Base-by-base conservation (phyloP, 2,888 invertebrate genomes). In the Dexiosoma caninum region DNA sequence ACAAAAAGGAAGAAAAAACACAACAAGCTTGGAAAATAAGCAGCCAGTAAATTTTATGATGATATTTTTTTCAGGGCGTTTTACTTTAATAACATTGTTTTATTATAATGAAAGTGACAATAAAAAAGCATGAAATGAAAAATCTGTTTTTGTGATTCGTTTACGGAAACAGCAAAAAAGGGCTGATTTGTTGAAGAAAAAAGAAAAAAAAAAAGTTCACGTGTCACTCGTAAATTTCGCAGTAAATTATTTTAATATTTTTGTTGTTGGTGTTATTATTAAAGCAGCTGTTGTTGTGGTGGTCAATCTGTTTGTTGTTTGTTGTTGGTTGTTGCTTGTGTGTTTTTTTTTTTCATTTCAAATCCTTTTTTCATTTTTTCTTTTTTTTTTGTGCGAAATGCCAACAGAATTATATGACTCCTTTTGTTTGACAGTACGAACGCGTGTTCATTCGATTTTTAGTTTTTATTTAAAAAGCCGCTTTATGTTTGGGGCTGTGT, bases 181-280 rank as follows among this genome's bases (percentile, higher is more conserved):
- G 23, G 0, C 5, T 27, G 27, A 60, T 40, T 71, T 35, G 8
- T 30, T 21, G 21, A 32, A 37, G 51, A 72, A 60, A 67, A 64
- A 30, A n/a, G 7, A 37, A 51, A 75, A 59, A 70, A 75, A 75
- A 59, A 70, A 75, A 75, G 60, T 69, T 66, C 27, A 66, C 75
- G 75, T 71, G 66, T 80, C 70, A 71, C 79, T 80, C 70, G 75
- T 70, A 80, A 75, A 59, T 59, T 80, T 75, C 37, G 59, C 14
- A 70, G 70, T 75, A 60, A 75, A 75, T 70, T 70, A 60, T 66
- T 53, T 37, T 42, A 37, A 55, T n/a, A n/a, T n/a, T 62, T 60
- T 57, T 59, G n/a, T n/a, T 37, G n/a, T 23, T 71, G 27, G n/a
- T n/a, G n/a, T n/a, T n/a, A n/a, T n/a, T n/a, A n/a, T n/a, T n/a